phyloP scores from a whole-genome alignment of 2,113 vertebrate species.

The Phodopus roborovskii region DNA sequence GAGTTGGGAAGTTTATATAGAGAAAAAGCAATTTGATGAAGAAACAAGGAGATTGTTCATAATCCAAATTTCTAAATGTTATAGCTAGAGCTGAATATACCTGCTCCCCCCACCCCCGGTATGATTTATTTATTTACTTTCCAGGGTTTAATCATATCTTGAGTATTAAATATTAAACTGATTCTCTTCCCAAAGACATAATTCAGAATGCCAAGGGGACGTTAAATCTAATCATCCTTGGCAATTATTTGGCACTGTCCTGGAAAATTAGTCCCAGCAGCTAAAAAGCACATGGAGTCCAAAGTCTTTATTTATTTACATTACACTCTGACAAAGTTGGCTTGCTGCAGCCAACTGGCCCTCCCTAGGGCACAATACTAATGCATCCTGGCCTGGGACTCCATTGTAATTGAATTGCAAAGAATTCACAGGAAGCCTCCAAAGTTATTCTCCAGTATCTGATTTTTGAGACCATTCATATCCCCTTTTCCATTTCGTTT shows the following conservation, averaged over 20 bases:
- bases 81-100: slow-evolving; percentile 51
- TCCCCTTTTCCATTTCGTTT: slow-evolving; percentile 77
- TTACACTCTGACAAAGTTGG: slow-evolving; percentile 72
- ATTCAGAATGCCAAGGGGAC: slow-evolving; percentile 75
- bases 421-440: slow-evolving; percentile 67
- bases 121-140: slow-evolving; percentile 84
- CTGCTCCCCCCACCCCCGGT: slow-evolving; percentile 71
- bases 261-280: slow-evolving; percentile 81
- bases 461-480: slow-evolving; percentile 72
- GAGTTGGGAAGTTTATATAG: background rate
- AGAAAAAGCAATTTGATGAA: slow-evolving; percentile 69
- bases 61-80: slow-evolving; percentile 69
- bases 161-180: slow-evolving; percentile 77
- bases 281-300: slow-evolving; percentile 77
- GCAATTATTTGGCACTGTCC: slow-evolving; percentile 79
- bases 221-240: slow-evolving; percentile 82
- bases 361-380: slow-evolving; percentile 68
- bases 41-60: slow-evolving; percentile 65
- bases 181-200: slow-evolving; percentile 76
- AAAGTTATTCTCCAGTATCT: slow-evolving; percentile 68
- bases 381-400: slow-evolving; percentile 69
- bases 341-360: slow-evolving; percentile 70
- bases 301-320: slow-evolving; percentile 72
- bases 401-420: slow-evolving; percentile 78
- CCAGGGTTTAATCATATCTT: slow-evolving; percentile 78